These are phyloP conservation scores for Pelobates cultripes DNA, from an alignment of 2,797 vertebrate species.

Conservation along the genomic window DNA sequence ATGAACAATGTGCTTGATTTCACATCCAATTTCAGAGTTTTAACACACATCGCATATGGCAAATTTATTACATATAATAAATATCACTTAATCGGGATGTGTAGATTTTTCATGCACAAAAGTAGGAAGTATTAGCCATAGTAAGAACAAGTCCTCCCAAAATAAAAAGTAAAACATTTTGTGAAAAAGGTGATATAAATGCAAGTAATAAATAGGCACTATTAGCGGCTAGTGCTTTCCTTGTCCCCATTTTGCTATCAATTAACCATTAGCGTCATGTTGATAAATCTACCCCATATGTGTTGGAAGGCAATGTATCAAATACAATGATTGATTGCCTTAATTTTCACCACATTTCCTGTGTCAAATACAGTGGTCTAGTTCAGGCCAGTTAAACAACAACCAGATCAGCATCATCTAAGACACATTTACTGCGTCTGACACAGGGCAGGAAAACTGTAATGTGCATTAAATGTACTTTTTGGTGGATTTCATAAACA, in stretches of 20 bases:
- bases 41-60: too few relatives aligned
- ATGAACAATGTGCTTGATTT: too few relatives aligned
- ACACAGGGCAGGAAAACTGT: background rate
- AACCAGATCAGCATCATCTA: background rate
- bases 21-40: too few relatives aligned
- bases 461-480: background rate
- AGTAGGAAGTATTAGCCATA: too few relatives aligned
- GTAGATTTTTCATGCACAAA: too few relatives aligned
- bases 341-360: conserved; percentile 35
- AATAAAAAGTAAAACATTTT: too few relatives aligned
- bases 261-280: conserved; percentile 7
- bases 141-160: too few relatives aligned
- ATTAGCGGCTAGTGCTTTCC: background rate
- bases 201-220: conserved; percentile 1
- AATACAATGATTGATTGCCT: conserved; percentile 25
- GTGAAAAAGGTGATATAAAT: background rate
- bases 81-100: too few relatives aligned
- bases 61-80: too few relatives aligned
- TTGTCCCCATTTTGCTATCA: background rate
- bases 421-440: background rate
- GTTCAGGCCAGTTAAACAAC: conserved; percentile 17
- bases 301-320: conserved; percentile 23
- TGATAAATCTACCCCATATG: conserved; percentile 1
- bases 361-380: conserved; percentile 15
- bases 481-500: background rate